Percentiles rank a stretch among this genome's conserved stretches.
Evolutionary conservation across 2,113 vertebrate species (phyloP).

Genomic region (Nipponia nippon): DNA sequence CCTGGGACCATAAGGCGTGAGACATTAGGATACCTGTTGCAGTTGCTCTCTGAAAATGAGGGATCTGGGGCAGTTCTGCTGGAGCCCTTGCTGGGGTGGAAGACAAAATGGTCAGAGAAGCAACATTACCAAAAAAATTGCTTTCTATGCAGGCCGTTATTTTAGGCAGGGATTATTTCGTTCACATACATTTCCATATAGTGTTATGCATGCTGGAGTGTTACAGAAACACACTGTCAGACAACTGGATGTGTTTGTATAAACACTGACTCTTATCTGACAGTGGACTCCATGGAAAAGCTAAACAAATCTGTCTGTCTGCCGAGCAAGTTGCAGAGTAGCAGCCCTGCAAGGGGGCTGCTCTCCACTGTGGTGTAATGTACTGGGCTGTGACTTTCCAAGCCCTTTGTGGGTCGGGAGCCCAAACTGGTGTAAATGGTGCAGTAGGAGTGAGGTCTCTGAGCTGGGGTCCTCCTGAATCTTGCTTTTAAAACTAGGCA

Average conservation of each 20-base stretch:
- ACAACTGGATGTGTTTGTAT: constrained; percentile 20
- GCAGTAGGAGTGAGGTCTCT: not conserved
- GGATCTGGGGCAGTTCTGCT: not conserved
- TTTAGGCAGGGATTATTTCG: not conserved
- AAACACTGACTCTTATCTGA: constrained; percentile 12
- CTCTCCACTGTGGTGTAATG: not conserved
- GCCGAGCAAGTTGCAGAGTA: not conserved
- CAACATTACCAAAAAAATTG: not conserved
- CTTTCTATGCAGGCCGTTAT: not conserved
- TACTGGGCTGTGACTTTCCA: not conserved
- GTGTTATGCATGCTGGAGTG: not conserved
- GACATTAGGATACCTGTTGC: not conserved
- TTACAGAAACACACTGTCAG: not conserved
- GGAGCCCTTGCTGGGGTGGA: not conserved
- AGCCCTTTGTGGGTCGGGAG: not conserved
- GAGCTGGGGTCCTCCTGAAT: not conserved
- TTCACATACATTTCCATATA: not conserved
- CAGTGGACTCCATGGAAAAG: not conserved
- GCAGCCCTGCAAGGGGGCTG: not conserved
- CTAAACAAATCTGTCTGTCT: not conserved
- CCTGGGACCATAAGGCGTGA: not conserved
- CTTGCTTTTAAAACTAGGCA: not conserved
- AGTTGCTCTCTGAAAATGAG: not conserved
- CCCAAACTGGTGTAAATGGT: not conserved
- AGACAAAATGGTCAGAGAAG: not conserved